Base-by-base conservation (phyloP, 2,113 vertebrate genomes). In the Osmerus eperlanus region DNA sequence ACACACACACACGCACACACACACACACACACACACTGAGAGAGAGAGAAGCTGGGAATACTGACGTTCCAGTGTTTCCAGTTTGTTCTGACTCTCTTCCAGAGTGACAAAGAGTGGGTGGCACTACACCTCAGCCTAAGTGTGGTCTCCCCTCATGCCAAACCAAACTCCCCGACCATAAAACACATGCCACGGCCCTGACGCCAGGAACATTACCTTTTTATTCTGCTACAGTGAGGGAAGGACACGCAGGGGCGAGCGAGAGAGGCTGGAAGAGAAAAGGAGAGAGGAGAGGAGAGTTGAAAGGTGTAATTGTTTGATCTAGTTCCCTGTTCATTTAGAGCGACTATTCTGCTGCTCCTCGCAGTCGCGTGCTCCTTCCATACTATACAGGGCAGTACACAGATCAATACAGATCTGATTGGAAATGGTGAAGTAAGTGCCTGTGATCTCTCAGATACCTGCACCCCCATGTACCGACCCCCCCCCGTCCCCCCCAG, bases 131-230 rank as follows among this genome's bases (percentile, higher is more conserved):
- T 87, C 85, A 81, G 82, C 81, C 79, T 82, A 87, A 90, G 88
- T 92, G 90, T 91, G 90, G 91, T 91, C 87, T 77, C 70, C 68
- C 1, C 19, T 1, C 61, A 54, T 80, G 90, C 90, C 90, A 91
- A 91, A 80, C 73, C 86, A 92, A 91, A 90, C 87, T 89, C 84
- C 80, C 80, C 78, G 82, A 88, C 86, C 85, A 83, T 90, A 90
- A 91, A 91, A 91, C 84, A 86, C 86, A 83, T 67, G 84, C 82
- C 82, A 77, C 79, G 77, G 82, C 89, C 76, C 77, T 16, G 73
- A 80, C 69, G 88, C 89, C 89, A 91, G 89, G 87, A 91, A 91
- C 88, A 88, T 90, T 89, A 90, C 89, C 85, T 89, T 84, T 87
- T 82, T 84, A 83, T 87, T 89, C 85, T 84, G 76, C 82, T 79